Conservation (phyloP, 2,797 vertebrate species). For the Austrolebias charrua region DNA sequence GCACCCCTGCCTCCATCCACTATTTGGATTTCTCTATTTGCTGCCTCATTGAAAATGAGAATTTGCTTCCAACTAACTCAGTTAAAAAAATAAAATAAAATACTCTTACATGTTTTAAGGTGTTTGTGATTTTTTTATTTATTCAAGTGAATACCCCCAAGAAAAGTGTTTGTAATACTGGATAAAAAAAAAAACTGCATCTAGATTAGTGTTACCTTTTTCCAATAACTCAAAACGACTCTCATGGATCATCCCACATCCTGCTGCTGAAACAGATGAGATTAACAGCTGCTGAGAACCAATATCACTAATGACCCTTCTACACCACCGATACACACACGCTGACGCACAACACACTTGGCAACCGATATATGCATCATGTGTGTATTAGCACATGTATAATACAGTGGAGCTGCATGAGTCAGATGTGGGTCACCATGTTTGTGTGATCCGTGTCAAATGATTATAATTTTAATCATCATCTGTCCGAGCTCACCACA, state of each 20-base stretch:
- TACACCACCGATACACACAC: conserved; percentile 34
- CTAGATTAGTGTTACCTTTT: conserved; percentile 5
- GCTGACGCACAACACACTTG: conserved; percentile 29
- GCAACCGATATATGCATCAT: conserved; percentile 30
- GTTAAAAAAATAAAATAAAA: too few species aligned
- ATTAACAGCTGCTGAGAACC: conserved; percentile 67
- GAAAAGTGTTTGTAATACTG: background rate
- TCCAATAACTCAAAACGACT: conserved; percentile 19
- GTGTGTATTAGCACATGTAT: conserved; percentile 27
- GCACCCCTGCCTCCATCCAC: too few species aligned
- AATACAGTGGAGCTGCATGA: conserved; percentile 3
- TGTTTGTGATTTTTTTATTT: too few species aligned
- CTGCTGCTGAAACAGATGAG: conserved; percentile 51
- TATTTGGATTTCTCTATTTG: too few species aligned
- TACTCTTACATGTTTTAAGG: too few species aligned
- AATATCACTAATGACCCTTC: conserved; percentile 75
- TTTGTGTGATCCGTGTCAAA: conserved; percentile 52
- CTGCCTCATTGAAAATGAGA: too few species aligned
- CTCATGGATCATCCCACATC: conserved; percentile 44
- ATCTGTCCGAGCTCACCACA: conserved; percentile 62
- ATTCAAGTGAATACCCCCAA: background rate
- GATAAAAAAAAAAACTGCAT: background rate
- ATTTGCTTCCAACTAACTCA: too few species aligned
- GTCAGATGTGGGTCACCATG: conserved; percentile 59
- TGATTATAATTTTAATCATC: conserved; percentile 68